Conservation (phyloP, 2,888 invertebrate genomes). For the Drosophila emarginata region DNA sequence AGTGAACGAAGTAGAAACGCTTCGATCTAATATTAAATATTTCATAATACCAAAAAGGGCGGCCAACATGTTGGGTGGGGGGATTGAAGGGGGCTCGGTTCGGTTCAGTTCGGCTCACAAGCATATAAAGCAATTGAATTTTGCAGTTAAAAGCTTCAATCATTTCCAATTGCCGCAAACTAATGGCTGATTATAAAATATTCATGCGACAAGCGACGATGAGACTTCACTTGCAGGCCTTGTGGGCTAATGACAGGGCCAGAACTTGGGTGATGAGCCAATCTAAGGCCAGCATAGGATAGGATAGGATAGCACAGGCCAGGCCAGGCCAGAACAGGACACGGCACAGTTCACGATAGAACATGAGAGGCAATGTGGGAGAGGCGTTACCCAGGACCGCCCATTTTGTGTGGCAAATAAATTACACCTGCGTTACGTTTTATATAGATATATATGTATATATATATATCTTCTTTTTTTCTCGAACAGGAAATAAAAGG, state of each 20-base stretch:
- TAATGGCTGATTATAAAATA: slow-evolving; percentile 77
- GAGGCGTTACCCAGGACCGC: slow-evolving; percentile 31
- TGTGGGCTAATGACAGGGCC: slow-evolving; percentile 56
- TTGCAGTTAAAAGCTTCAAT: slow-evolving; percentile 77
- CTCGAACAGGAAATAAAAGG: slow-evolving; percentile 24
- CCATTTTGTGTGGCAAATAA: slow-evolving; percentile 48
- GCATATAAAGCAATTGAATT: slow-evolving; percentile 70
- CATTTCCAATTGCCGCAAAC: slow-evolving; percentile 78
- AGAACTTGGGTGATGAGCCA: slow-evolving; percentile 55
- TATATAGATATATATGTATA: slow-evolving; percentile 3
- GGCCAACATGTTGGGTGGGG: not conserved
- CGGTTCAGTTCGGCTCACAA: slow-evolving; percentile 15
- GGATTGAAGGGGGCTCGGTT: too few species aligned
- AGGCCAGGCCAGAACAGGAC: not conserved
- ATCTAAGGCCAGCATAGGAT: slow-evolving; percentile 47
- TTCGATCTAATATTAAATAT: slow-evolving; percentile 8
- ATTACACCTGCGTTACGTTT: slow-evolving; percentile 60
- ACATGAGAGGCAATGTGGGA: not conserved
- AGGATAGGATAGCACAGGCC: not conserved
- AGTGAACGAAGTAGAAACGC: slow-evolving; percentile 9
- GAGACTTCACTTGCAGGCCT: slow-evolving; percentile 35
- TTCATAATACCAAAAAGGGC: slow-evolving; percentile 7
- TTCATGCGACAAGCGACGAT: slow-evolving; percentile 64
- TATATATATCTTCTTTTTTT: not conserved
- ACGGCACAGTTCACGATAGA: not conserved